Percentiles rank a stretch among this genome's conserved stretches.
Evolutionary conservation across 2,113 vertebrate species (phyloP).

Genomic region (Nansenia antarctica): DNA sequence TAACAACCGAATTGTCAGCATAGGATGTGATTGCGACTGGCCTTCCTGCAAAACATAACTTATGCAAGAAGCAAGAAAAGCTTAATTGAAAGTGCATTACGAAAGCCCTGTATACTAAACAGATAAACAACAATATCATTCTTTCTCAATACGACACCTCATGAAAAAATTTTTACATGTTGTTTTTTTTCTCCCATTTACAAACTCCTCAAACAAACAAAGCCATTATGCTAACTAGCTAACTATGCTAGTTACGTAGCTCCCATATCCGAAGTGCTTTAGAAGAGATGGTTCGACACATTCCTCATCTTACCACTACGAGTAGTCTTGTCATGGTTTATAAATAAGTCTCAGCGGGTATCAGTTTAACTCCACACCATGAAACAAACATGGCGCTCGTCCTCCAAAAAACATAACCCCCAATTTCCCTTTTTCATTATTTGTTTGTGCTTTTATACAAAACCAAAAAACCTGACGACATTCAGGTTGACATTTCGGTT

Average conservation of each 20-base stretch:
- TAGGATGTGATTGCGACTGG: conserved; percentile 46
- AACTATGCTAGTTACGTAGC: conserved; percentile 27
- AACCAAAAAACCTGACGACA: no score
- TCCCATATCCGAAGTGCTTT: conserved; percentile 74
- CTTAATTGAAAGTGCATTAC: conserved; percentile 72
- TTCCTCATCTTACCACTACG: conserved; percentile 26
- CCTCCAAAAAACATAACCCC: conserved; percentile 32
- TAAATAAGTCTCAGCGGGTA: conserved; percentile 69
- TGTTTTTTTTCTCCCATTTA: conserved; percentile 31
- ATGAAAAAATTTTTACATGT: conserved; percentile 13
- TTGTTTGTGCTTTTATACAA: conserved; percentile 2
- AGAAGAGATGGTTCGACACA: conserved; percentile 48
- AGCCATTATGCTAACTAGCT: conserved; percentile 27
- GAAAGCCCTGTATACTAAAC: conserved; percentile 65
- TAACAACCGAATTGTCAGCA: conserved; percentile 27
- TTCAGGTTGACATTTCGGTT: background rate
- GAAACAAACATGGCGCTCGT: conserved; percentile 18
- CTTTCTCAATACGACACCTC: conserved; percentile 44
- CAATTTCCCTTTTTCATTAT: conserved; percentile 44
- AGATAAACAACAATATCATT: conserved; percentile 54
- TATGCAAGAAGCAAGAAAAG: conserved; percentile 31
- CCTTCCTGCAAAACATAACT: conserved; percentile 43
- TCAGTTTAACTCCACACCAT: conserved; percentile 33
- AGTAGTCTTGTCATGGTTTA: conserved; percentile 68
- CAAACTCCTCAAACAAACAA: conserved; percentile 33